Base-by-base conservation (phyloP, 1,140 invertebrate species). In the Drosophila tsacasi region DNA sequence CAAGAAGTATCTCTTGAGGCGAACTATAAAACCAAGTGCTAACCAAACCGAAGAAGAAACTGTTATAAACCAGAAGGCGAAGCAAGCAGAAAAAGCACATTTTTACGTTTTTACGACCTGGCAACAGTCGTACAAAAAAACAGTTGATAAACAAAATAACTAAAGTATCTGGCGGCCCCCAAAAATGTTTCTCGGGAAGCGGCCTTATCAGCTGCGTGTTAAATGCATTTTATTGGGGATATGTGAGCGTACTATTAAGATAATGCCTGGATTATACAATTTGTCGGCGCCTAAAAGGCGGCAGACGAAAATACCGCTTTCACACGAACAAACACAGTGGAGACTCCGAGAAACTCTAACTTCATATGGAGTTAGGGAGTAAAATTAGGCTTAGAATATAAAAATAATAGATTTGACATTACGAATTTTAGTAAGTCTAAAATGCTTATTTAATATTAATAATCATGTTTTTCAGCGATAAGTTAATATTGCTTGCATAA, bases 281-380 rank as follows among this genome's bases (percentile, higher is more conserved):
- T 64, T 37, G 66, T 30, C 62, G 84, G 84, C 84, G 84, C 84
- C 84, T 84, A 84, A 90, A 89, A 89, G 84, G 52, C 85, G 84
- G 85, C 84, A 71, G 54, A 62, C 76, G n/a, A 87, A 83, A 83
- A 77, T 55, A 58, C 46, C 49, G 65, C 59, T 62, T 52, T 69
- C 61, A 46, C 50, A 52, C 27, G 30, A 50, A 60, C 46, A 42
- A 52, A 64, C 27, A 68, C 63, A 55, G 67, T 71, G n/a, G 23
- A 21, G 37, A 40, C 23, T 30, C 23, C 9, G 13, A 4, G 13
- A 4, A 42, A 37, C n/a, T 67, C 15, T 8, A 39, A 49, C 65
- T 49, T 15, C 17, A 30, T 1, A 27, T 0, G 19, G 32, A 23
- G 32, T 47, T 25, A 15, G 7, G 12, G 1, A 9, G 10, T 15